phyloP scores from a whole-genome alignment of 2,888 invertebrate species.

The Hirudinaria manillensis region DNA sequence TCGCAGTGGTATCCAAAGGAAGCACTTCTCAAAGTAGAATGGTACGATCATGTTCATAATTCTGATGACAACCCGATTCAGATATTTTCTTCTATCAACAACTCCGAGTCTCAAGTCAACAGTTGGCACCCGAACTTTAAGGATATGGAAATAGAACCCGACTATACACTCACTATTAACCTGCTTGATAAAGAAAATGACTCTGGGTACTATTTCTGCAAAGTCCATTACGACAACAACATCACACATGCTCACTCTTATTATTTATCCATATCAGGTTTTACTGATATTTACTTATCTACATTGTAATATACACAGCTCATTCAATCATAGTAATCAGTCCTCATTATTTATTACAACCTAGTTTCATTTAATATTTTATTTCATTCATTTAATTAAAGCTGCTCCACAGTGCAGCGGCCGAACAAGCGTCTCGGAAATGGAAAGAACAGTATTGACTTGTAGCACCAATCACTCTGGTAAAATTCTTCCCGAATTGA shows the following conservation, averaged over 20 bases:
- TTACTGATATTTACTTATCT: constrained; percentile 5
- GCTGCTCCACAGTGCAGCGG: constrained; percentile 24
- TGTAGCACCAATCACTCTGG: constrained; percentile 22
- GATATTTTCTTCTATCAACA: constrained; percentile 23
- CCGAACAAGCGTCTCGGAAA: constrained; percentile 7
- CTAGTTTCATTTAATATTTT: background rate
- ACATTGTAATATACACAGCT: background rate
- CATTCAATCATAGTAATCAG: background rate
- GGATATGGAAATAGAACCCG: constrained; percentile 20
- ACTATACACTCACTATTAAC: constrained; percentile 24
- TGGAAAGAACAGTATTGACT: constrained; percentile 2
- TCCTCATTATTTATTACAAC: background rate
- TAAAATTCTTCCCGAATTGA: constrained; percentile 18
- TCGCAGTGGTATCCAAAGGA: constrained; percentile 6
- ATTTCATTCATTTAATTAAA: background rate
- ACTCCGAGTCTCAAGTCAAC: constrained; percentile 15
- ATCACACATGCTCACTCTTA: constrained; percentile 18
- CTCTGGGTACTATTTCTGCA: constrained; percentile 24
- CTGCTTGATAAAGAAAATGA: constrained; percentile 24
- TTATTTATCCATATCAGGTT: constrained; percentile 25
- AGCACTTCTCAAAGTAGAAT: constrained; percentile 7
- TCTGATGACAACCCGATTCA: constrained; percentile 12
- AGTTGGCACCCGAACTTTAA: constrained; percentile 17
- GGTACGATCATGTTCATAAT: constrained; percentile 21
- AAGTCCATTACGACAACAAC: constrained; percentile 16